phyloP scores from a whole-genome alignment of 2,888 invertebrate genomes.

The Drosophila pseudotakahashii region DNA sequence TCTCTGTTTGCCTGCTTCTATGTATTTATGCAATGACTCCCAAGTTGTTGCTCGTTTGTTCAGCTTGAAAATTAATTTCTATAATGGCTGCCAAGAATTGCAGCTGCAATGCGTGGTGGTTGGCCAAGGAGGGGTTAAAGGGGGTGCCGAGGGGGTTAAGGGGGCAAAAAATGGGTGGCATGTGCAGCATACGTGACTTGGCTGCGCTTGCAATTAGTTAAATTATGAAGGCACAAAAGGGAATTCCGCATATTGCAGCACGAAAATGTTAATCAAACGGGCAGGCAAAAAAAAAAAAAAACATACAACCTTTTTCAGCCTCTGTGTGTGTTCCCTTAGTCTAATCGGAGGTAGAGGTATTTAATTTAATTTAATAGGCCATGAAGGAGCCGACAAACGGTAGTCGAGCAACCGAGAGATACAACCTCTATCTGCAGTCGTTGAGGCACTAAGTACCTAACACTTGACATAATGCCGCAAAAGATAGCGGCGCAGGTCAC shows the following conservation, averaged over 20 bases:
- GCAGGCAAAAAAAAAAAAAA: constrained; percentile 1
- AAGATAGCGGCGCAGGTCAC: constrained; percentile 73
- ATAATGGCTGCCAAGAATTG: constrained; percentile 78
- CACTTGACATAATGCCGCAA: constrained; percentile 77
- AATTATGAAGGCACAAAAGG: constrained; percentile 63
- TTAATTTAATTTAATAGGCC: constrained; percentile 73
- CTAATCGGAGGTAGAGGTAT: constrained; percentile 54
- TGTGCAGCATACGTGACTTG: constrained; percentile 66
- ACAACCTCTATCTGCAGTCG: constrained; percentile 29
- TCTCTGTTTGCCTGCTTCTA: constrained; percentile 18
- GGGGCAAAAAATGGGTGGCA: not conserved
- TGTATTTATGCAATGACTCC: constrained; percentile 76
- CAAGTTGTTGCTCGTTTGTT: constrained; percentile 80
- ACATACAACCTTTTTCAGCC: constrained; percentile 21
- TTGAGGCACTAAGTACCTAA: constrained; percentile 80
- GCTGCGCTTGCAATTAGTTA: constrained; percentile 78
- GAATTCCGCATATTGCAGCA: constrained; percentile 62
- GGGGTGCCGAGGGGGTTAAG: not conserved
- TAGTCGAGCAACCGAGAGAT: constrained; percentile 37
- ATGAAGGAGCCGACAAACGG: constrained; percentile 49
- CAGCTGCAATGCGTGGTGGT: constrained; percentile 62
- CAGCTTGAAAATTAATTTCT: constrained; percentile 79
- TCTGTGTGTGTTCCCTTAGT: constrained; percentile 60
- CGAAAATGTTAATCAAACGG: constrained; percentile 69
- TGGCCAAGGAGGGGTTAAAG: not conserved